Percentiles rank a stretch among this genome's conserved stretches.
Conservation (phyloP, 2,113 vertebrate species). For the Pachycephala philippinensis region DNA sequence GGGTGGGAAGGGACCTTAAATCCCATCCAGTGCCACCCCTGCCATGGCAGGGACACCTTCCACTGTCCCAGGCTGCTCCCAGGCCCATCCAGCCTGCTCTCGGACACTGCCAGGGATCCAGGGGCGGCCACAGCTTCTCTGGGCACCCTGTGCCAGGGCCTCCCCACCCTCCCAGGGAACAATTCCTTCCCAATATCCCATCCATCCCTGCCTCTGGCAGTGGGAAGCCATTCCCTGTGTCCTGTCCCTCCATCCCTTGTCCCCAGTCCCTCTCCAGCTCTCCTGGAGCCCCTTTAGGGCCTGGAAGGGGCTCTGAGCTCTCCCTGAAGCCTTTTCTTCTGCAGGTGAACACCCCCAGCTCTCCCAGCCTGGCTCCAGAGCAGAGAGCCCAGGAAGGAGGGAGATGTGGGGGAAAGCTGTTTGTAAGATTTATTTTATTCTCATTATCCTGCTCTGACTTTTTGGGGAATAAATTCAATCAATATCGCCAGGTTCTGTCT, state of each 20-base stretch:
- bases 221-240: background rate
- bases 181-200: too few relatives aligned
- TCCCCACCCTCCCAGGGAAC: too few relatives aligned
- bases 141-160: background rate
- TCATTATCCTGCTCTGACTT: background rate
- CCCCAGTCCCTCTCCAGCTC: background rate
- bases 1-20: background rate
- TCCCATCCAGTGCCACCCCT: rapidly evolving
- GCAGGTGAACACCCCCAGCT: background rate
- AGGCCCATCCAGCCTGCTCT: background rate
- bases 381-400: background rate
- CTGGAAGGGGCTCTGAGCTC: rapidly evolving
- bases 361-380: background rate
- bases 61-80: background rate
- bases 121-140: background rate
- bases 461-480: background rate
- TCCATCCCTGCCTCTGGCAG: background rate
- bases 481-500: background rate
- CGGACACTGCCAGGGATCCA: background rate
- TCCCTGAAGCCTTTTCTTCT: background rate
- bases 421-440: background rate
- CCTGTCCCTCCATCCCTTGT: background rate
- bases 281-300: background rate
- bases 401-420: background rate
- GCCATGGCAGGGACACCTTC: background rate